Conservation (phyloP, 2,797 vertebrate genomes). For the Cuculus canorus region DNA sequence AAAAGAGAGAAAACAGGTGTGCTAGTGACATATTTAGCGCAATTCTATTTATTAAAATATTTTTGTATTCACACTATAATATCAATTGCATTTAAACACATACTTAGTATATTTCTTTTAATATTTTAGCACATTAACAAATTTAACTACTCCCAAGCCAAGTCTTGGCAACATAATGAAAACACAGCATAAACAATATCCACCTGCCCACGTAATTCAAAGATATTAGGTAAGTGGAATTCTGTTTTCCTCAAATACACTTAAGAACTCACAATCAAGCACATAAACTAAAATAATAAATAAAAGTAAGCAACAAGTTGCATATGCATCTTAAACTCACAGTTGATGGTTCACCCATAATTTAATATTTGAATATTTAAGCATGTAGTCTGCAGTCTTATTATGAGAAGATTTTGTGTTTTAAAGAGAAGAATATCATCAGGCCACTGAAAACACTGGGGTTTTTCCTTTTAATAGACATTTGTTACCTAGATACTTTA, state of each 20-base stretch:
- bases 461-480: neutral
- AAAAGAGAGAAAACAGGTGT: neutral
- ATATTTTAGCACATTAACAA: neutral
- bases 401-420: neutral
- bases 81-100: neutral
- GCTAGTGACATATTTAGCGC: neutral
- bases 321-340: neutral
- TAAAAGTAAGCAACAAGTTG: neutral
- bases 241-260: neutral
- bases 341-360: neutral
- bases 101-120: neutral
- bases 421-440: neutral
- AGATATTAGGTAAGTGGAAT: neutral
- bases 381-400: neutral
- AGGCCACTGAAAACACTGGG: neutral
- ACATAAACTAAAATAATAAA: neutral
- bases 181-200: neutral
- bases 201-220: neutral
- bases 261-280: neutral
- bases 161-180: neutral
- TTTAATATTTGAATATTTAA: neutral
- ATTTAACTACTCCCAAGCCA: neutral
- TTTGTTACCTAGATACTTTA: neutral
- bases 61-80: neutral
- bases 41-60: neutral